phyloP scores from a whole-genome alignment of 2,888 invertebrate species.

The Caenorhabditis becei region DNA sequence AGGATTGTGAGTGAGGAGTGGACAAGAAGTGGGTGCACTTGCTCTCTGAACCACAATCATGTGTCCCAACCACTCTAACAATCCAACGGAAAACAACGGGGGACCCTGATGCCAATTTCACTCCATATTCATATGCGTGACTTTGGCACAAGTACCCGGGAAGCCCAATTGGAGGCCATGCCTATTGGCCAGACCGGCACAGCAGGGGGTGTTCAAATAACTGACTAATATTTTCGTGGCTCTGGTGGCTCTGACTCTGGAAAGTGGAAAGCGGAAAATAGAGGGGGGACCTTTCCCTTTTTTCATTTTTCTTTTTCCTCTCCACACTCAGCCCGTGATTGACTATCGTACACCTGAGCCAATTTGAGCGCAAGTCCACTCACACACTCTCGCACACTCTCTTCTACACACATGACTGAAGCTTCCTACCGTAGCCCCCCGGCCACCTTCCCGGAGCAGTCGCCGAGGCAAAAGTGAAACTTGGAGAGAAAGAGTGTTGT shows the following conservation, averaged over 20 bases:
- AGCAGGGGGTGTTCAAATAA: constrained; percentile 61
- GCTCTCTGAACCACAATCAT: constrained; percentile 32
- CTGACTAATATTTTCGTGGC: constrained; percentile 47
- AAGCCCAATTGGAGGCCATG: constrained; percentile 15
- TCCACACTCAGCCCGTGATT: constrained; percentile 30
- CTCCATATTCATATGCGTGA: constrained; percentile 49
- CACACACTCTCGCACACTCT: constrained; percentile 25
- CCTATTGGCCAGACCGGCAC: constrained; percentile 45
- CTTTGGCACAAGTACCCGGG: constrained; percentile 45
- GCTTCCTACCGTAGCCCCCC: constrained; percentile 61
- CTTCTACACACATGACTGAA: constrained; percentile 53
- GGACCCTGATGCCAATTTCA: constrained; percentile 43
- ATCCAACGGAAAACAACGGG: constrained; percentile 49
- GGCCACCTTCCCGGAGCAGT: not conserved
- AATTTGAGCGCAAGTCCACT: constrained; percentile 52
- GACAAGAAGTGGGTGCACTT: constrained; percentile 19
- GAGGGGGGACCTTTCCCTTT: not conserved
- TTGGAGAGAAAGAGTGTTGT: constrained; percentile 27
- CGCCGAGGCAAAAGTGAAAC: constrained; percentile 15
- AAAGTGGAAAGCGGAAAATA: constrained; percentile 7
- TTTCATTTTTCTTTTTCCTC: constrained; percentile 20
- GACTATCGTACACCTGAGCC: constrained; percentile 67
- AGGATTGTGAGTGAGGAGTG: constrained; percentile 7
- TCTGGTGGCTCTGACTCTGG: constrained; percentile 15
- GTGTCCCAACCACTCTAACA: not conserved